Percentiles rank a stretch among this genome's conserved stretches.
Conservation (phyloP, 2,888 invertebrate species). For the Catocala fraxini region DNA sequence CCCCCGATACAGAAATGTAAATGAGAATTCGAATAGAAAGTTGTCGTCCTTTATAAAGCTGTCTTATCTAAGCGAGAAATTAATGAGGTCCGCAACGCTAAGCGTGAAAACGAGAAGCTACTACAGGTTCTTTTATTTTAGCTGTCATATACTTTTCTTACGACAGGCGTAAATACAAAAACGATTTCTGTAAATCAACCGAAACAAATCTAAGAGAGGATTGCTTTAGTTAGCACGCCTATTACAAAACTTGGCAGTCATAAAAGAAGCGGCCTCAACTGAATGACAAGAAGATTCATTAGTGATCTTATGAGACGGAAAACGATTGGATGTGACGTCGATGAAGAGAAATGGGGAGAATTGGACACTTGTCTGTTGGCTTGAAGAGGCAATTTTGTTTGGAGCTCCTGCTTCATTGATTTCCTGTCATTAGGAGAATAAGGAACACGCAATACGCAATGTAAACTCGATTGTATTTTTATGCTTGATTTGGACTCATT, state of each 20-base stretch:
- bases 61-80: constrained; percentile 9
- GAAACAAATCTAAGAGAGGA: constrained; percentile 21
- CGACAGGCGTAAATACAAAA: constrained; percentile 13
- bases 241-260: constrained; percentile 33
- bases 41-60: constrained; percentile 10
- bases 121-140: neutral
- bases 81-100: constrained; percentile 10
- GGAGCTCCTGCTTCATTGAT: constrained; percentile 33
- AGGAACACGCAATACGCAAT: constrained; percentile 9
- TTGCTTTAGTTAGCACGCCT: constrained; percentile 27
- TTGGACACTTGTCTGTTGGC: constrained; percentile 41
- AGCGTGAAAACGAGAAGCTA: neutral
- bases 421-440: constrained; percentile 33
- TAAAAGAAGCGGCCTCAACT: constrained; percentile 34
- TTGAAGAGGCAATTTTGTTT: constrained; percentile 48
- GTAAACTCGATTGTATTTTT: neutral
- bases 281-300: constrained; percentile 53
- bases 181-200: constrained; percentile 13
- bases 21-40: constrained; percentile 19
- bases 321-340: constrained; percentile 45
- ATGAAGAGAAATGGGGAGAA: constrained; percentile 47
- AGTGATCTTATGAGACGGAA: constrained; percentile 48
- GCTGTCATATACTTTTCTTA: constrained; percentile 9
- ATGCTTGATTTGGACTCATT: neutral
- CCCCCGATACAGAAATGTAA: constrained; percentile 16